Evolutionary conservation across 2,888 invertebrate genomes (phyloP), one percentile per base, ranked within the genome.

Genomic region (Portevinia maculata): DNA sequence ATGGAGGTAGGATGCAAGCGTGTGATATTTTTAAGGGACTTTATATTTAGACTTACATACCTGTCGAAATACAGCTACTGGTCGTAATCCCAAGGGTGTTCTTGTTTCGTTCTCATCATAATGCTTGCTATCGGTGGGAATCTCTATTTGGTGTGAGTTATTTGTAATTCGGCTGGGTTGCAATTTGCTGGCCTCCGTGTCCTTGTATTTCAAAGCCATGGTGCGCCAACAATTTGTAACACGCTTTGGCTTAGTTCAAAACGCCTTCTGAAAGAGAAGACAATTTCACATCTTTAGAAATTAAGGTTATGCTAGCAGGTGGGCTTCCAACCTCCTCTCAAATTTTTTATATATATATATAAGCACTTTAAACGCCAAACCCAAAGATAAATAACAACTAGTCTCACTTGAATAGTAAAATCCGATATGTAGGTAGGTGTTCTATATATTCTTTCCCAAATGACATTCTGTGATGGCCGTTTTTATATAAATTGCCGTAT

Each of bases 11-110:
- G 21, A 55, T 46, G 55, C 46, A 21, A 6, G 50, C 57, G 32
- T 55, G 50, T 62, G 37, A 0, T 11, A n/a, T 7, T 21, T 19
- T 8, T 8, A 30, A 32, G 30, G 11, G 4, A 24, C 7, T 0
- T 2, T 6, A 39, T 1, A 11, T 17, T 24, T 5, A 21, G 5
- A 44, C 9, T n/a, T 1, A 64, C 71, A 75, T 76, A 86, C 86
- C 83, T 86, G 86, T 74, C 85, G 78, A 9, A 84, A 78, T 17
- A 85, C 84, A 24, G 86, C 85, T 57, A 19, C 70, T 5, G 30
- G 19, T 5, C 74, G 79, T 7, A 85, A 30, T 41, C 85, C 86
- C 5, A 85, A 19, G 1, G 85, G 86, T 24, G 69, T 84, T 5
- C 34, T n/a, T n/a, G n/a, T 24, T 1, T 71, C 50, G 1, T 9